Evolutionary conservation across 2,888 invertebrate species (phyloP), one percentile per base, ranked within the genome.

Genomic region (Diaperis boleti): DNA sequence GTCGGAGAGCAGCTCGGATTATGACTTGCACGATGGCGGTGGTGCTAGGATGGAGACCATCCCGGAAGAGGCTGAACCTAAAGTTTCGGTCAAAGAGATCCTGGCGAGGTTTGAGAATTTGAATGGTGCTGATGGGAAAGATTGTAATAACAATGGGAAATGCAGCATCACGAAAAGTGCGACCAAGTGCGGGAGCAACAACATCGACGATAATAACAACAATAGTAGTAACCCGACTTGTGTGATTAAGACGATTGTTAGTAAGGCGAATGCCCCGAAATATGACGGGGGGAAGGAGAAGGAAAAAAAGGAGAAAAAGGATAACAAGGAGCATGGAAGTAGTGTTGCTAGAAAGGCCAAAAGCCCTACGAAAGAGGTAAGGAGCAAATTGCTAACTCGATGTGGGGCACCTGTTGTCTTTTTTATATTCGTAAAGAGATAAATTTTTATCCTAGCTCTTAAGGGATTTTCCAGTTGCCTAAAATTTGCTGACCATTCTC

Each of bases 81-180:
- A 93, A 83, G 87, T 92, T 74, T 92, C 92, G 67, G 92, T 92
- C 67, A 89, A 90, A 78, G 92, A 92, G 77, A 92, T 93, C 71
- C 84, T 92, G 72, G 92, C 92, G 55, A 85, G 92, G 68, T 93
- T 93, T 81, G 93, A 92, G 81, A 81, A 82, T 71, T 72, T 82
- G 41, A 76, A 79, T 39, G 80, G 76, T 18, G 67, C 67, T 26
- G 60, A 66, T 22, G 42, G 47, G 47, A 42, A 55, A 42, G 45
- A 82, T 64, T 84, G 84, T 73, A 84, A 33, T 49, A 52, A 39
- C 17, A 49, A 49, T 31, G 3, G 10, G 3, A 22, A 22, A 6
- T 7, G 7, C 7, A 4, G 7, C 7, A n/a, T n/a, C n/a, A 6
- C 22, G 22, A 33, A 33, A 33, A n/a, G 13, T 2, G 11, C 11